These are phyloP conservation scores for Darevskia nairensis DNA, from an alignment of 2,797 vertebrate species.

Conservation along the genomic window DNA sequence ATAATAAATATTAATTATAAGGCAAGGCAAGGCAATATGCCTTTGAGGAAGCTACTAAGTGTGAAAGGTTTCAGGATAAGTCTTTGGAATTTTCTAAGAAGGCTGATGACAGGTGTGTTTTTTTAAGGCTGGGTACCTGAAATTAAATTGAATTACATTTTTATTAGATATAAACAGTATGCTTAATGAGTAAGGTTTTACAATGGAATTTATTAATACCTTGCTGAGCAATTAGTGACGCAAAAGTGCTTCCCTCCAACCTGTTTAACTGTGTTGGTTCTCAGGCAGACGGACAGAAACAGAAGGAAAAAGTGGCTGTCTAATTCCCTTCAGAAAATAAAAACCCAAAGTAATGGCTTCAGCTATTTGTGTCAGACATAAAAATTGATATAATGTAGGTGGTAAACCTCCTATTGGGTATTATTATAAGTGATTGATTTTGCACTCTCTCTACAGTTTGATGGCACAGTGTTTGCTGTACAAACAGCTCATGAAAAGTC, in stretches of 20 bases:
- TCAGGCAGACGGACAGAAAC: conserved; percentile 45
- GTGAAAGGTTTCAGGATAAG: not conserved
- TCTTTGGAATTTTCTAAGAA: conserved; percentile 32
- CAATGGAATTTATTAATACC: conserved; percentile 61
- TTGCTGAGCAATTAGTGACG: conserved; percentile 51
- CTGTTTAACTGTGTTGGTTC: conserved; percentile 59
- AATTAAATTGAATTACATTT: conserved; percentile 48
- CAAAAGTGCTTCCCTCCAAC: conserved; percentile 47
- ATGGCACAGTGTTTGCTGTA: conserved; percentile 68
- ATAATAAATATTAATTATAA: not conserved
- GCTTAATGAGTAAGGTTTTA: conserved; percentile 55
- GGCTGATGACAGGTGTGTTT: not conserved
- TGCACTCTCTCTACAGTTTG: conserved; percentile 65
- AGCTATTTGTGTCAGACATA: conserved; percentile 73
- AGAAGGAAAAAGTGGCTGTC: conserved; percentile 64
- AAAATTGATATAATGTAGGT: conserved; percentile 74
- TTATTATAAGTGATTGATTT: conserved; percentile 76
- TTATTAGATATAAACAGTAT: not conserved
- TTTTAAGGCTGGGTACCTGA: conserved; percentile 44
- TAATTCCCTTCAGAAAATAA: conserved; percentile 75
- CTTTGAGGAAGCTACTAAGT: not conserved
- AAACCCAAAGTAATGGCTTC: conserved; percentile 74
- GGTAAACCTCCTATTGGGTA: conserved; percentile 76
- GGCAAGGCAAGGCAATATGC: no score
- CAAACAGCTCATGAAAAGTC: conserved; percentile 76